Evolutionary conservation across 2,888 invertebrate species (phyloP), one percentile per base, ranked within the genome.

Genomic region (Smittia sp.): DNA sequence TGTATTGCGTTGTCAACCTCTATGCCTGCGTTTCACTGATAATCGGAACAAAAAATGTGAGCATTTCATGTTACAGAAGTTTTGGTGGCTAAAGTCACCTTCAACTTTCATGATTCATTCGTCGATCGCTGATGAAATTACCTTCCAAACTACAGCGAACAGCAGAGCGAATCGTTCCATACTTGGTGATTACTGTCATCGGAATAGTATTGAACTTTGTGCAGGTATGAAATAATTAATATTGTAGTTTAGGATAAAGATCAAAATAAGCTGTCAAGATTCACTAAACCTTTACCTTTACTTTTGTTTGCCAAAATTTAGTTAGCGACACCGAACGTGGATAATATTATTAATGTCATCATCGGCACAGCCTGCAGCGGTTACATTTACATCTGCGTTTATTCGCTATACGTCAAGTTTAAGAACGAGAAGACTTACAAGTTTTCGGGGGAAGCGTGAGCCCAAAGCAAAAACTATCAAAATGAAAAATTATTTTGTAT

Each of bases 351-450:
- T 46, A 11, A 13, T 46, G 46, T 46, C n/a, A 15, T 46, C n/a
- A 15, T 46, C 13, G n/a, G n/a, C 15, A 46, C 46, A n/a, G 2
- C 20, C 1, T 0, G 58, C 22, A 9, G 11, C 18, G 3, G 18
- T 13, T 72, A 72, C 39, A 27, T 72, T 25, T 72, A 58, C 62
- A 39, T 72, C 7, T 72, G 72, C 62, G 32, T 72, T 39, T 72
- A 72, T n/a, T 72, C 72, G 11, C 62, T 72, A 6, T 72, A 72
- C 20, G 24, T 27, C 0, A 72, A 20, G 22, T 27, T 72, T 0
- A 20, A 39, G 25, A 15, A 72, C 1, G 72, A 62, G 22, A 38
- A 46, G 46, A 46, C 6, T 11, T 46, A 46, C 46, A 46, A 46
- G 11, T 46, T 46, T 15, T 2, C 2, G 4, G 46, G n/a, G 15